A percentile compares a stretch with the other conserved stretches of the same genome.
Conservation (phyloP, 1,140 invertebrate species). For the Trichomalopsis sarcophagae region DNA sequence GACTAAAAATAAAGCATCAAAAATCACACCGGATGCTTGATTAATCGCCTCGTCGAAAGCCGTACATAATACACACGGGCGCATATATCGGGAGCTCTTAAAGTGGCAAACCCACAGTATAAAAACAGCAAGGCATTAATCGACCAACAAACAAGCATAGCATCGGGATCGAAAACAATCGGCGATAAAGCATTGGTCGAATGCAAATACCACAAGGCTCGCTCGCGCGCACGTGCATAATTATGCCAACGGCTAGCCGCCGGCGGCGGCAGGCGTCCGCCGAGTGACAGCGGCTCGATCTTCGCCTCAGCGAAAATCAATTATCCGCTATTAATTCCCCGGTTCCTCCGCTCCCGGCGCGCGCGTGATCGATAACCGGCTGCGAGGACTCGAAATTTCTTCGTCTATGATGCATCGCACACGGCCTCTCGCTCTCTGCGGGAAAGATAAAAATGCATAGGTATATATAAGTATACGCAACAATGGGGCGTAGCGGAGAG, state of each 20-base stretch:
- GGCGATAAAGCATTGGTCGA: neutral
- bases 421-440: neutral
- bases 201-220: neutral
- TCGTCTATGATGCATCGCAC: neutral
- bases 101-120: neutral
- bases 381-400: neutral
- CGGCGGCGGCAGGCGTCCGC: neutral
- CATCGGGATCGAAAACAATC: neutral
- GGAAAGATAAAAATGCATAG: neutral
- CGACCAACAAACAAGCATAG: neutral
- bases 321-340: conserved; percentile 37
- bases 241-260: neutral
- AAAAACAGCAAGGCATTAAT: neutral
- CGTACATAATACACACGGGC: neutral
- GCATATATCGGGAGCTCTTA: neutral
- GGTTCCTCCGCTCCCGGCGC: neutral
- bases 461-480: neutral
- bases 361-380: neutral
- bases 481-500: neutral
- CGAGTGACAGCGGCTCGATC: conserved; percentile 16
- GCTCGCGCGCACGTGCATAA: neutral
- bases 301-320: conserved; percentile 37
- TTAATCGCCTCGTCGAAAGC: neutral
- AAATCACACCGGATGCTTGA: too few species aligned
- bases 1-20: neutral